Conservation (phyloP, 2,113 vertebrate species). For the Dicentrarchus labrax region DNA sequence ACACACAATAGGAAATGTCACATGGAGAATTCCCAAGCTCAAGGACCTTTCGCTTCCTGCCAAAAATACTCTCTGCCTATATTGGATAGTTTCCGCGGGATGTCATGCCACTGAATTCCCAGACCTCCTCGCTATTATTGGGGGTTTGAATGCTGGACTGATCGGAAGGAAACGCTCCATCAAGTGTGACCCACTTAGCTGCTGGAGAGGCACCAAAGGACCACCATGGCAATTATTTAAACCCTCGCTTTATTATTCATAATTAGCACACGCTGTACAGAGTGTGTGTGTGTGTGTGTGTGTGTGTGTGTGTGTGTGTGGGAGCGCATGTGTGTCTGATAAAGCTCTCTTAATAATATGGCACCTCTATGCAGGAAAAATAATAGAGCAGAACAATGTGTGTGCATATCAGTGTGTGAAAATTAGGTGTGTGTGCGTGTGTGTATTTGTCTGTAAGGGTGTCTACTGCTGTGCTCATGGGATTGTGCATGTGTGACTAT, state of each 20-base stretch:
- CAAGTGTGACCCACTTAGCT: conserved; percentile 84
- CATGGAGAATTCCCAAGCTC: conserved; percentile 40
- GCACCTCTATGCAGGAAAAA: conserved; percentile 41
- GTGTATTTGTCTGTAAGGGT: background rate
- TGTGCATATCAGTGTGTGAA: conserved; percentile 2
- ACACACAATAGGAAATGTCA: conserved; percentile 57
- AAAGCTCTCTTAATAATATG: conserved; percentile 46
- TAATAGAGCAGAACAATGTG: conserved; percentile 54
- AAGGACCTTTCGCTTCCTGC: conserved; percentile 59
- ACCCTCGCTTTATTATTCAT: conserved; percentile 83
- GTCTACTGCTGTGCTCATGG: too few relatives aligned
- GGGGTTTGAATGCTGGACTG: conserved; percentile 64
- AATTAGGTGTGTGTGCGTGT: background rate
- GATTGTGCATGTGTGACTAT: background rate
- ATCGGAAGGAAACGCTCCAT: conserved; percentile 73
- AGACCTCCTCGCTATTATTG: conserved; percentile 55
- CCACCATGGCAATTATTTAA: conserved; percentile 81
- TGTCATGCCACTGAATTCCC: conserved; percentile 62
- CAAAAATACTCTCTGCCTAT: conserved; percentile 55
- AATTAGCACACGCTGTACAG: conserved; percentile 74
- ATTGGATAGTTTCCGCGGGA: conserved; percentile 53
- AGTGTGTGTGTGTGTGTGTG: conserved; percentile 11
- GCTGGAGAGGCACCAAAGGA: conserved; percentile 80
- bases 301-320: conserved; percentile 4
- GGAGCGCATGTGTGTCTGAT: conserved; percentile 18